Evolutionary conservation across 2,888 invertebrate species (phyloP).

Genomic region (Cataglyphis altisquamis): DNA sequence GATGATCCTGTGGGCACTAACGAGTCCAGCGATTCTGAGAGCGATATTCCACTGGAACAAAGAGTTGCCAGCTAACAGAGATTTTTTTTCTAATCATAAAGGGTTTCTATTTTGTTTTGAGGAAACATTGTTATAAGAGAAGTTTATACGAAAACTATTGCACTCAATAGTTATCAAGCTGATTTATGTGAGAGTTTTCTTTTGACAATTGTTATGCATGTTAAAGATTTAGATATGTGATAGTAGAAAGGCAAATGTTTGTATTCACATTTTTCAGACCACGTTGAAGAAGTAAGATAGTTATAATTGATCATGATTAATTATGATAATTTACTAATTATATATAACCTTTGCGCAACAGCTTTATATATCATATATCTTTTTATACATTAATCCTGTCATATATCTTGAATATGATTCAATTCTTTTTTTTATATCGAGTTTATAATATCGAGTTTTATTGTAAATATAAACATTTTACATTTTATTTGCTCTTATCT

Average conservation of each 20-base stretch:
- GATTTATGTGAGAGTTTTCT: constrained; percentile 26
- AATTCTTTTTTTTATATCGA: not conserved
- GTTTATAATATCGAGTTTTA: not conserved
- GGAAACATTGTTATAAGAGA: not conserved
- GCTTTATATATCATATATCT: constrained; percentile 1
- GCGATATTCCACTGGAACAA: constrained; percentile 79
- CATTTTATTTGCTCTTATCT: not conserved
- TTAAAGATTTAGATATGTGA: not conserved
- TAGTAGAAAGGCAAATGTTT: not conserved
- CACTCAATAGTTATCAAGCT: not conserved
- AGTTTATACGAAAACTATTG: not conserved
- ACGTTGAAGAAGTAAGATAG: not conserved
- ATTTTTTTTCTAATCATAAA: constrained; percentile 46
- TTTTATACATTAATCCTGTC: not conserved
- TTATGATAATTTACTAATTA: not conserved
- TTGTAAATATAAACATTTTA: not conserved
- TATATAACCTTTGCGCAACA: not conserved
- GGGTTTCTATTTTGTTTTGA: not conserved
- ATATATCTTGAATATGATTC: constrained; percentile 2
- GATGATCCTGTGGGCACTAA: constrained; percentile 45
- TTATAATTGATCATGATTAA: not conserved
- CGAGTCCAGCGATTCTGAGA: constrained; percentile 81
- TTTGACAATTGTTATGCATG: constrained; percentile 39
- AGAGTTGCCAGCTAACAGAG: constrained; percentile 78
- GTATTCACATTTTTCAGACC: not conserved